Percentiles rank a stretch among this genome's conserved stretches.
Evolutionary conservation across 2,888 invertebrate genomes (phyloP).

Genomic region (Nasonia oneida): DNA sequence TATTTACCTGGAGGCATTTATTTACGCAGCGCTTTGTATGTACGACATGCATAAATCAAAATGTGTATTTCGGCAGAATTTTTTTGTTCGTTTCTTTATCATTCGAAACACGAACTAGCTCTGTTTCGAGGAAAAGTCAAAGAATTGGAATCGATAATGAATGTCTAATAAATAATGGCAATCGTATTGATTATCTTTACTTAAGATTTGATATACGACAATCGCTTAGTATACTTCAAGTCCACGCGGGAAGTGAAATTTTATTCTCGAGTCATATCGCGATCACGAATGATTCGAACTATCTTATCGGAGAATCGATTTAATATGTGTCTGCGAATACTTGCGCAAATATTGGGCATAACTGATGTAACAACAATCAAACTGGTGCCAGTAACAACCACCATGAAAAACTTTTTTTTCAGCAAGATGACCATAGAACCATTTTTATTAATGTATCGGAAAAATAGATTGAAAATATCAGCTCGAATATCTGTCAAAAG

Average conservation of each 20-base stretch:
- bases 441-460: background rate
- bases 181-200: conserved; percentile 52
- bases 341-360: conserved; percentile 18
- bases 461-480: too few relatives aligned
- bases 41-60: background rate
- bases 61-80: background rate
- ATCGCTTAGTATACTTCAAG: conserved; percentile 9
- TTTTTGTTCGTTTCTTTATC: conserved; percentile 32
- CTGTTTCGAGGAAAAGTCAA: conserved; percentile 29
- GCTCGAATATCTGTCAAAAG: background rate
- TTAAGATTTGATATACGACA: conserved; percentile 48
- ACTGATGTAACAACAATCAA: conserved; percentile 10
- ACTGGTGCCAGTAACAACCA: background rate
- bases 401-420: background rate
- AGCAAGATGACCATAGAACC: background rate
- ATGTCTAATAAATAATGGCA: conserved; percentile 49
- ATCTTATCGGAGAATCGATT: conserved; percentile 39
- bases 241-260: conserved; percentile 43
- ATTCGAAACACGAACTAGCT: background rate
- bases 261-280: conserved; percentile 18
- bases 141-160: conserved; percentile 26
- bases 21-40: too few relatives aligned
- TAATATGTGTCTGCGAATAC: conserved; percentile 7
- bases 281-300: background rate
- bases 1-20: too few relatives aligned